Percentiles rank a stretch among this genome's conserved stretches.
Evolutionary conservation across 2,113 vertebrate genomes (phyloP).

Genomic region (Cichladusa arquata): DNA sequence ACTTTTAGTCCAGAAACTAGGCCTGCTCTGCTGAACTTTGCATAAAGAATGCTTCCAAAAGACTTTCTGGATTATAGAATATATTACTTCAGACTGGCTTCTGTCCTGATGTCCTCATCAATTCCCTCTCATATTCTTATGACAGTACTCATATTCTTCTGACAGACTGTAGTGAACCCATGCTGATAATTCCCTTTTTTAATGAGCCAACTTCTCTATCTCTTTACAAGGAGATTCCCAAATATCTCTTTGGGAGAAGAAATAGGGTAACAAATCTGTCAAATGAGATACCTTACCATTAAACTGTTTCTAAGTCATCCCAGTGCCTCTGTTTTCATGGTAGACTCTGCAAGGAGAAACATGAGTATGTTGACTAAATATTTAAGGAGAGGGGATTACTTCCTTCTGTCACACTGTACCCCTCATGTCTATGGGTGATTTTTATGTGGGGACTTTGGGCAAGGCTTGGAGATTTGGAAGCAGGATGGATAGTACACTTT

Average conservation of each 20-base stretch:
- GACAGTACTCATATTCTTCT: slow-evolving; percentile 35
- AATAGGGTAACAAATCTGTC: neutral
- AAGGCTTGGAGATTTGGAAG: neutral
- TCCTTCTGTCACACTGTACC: neutral
- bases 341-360: neutral
- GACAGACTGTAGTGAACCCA: slow-evolving; percentile 28
- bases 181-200: slow-evolving; percentile 9
- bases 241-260: neutral
- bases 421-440: neutral
- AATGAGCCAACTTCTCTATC: slow-evolving; percentile 33
- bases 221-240: neutral
- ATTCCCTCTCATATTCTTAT: slow-evolving; percentile 27
- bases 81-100: slow-evolving; percentile 47
- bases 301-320: neutral
- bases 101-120: slow-evolving; percentile 23
- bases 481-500: fast-evolving
- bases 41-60: slow-evolving; percentile 53
- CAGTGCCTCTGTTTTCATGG: neutral
- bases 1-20: slow-evolving; percentile 28
- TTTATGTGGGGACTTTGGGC: neutral
- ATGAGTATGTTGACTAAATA: neutral
- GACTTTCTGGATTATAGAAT: slow-evolving; percentile 30
- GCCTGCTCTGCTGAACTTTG: slow-evolving; percentile 60
- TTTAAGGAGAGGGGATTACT: neutral
- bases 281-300: neutral